Base-by-base conservation (phyloP, 1,140 invertebrate genomes). In the Monomorium pharaonis region DNA sequence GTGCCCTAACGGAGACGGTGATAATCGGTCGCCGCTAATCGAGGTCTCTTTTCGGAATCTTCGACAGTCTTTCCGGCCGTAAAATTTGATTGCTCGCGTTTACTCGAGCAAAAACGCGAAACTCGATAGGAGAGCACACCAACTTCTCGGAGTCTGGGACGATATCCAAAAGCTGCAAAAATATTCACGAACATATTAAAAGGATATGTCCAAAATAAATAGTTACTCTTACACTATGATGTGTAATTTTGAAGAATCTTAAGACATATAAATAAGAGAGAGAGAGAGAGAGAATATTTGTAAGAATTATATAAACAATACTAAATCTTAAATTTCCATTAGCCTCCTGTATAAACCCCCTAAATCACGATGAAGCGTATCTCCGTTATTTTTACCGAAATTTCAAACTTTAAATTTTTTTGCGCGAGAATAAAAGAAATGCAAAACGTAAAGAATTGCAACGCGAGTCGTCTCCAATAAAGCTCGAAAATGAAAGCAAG, bases 21-120 rank as follows among this genome's bases (percentile, higher is more conserved):
- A 81, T 70, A 70, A 78, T 78, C 60, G 67, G 65, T 81, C 37
- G 37, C n/a, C 14, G 60, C 76, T 67, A 67, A 80, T 80, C 47
- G 30, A 80, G 16, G 16, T 24, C 49, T 27, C 77, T 42, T 18
- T 27, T 70, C 77, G 18, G 33, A 58, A 33, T 81, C 18, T 42
- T 56, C 77, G n/a, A 42, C 78, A 16, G 10, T 70, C 77, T 27
- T 44, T 14, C 24, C 14, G 18, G 5, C 10, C 27, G 37, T 74
- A 74, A 83, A 74, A 24, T 74, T 24, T 58, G 12, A 83, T 44
- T 24, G 47, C 21, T 3, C 10, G 2, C 44, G 4, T 42, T 80
- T 12, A 30, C 10, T 62, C 56, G 37, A 54, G 42, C n/a, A n/a
- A n/a, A n/a, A 14, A 12, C 16, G 10, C 14, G 4, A 37, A 42